These are phyloP conservation scores for Agrotis puta DNA, from an alignment of 2,888 invertebrate genomes.

Conservation along the genomic window DNA sequence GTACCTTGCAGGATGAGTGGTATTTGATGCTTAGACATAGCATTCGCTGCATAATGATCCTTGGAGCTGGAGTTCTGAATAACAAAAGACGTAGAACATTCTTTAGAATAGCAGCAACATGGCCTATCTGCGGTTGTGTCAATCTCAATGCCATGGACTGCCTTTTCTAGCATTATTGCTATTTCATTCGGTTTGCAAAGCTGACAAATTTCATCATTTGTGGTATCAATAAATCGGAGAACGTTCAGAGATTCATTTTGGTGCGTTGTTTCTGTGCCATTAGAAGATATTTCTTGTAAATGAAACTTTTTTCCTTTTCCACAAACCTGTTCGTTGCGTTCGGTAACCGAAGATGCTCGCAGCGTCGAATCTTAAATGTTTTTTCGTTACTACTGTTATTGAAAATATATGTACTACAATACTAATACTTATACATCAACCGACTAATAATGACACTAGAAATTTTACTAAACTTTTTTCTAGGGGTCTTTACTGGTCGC, in stretches of 20 bases:
- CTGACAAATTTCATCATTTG: constrained; percentile 9
- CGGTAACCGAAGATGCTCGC: not conserved
- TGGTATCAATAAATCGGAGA: constrained; percentile 5
- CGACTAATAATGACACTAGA: not conserved
- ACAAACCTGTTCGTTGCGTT: constrained; percentile 1
- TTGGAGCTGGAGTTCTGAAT: constrained; percentile 8
- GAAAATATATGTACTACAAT: not conserved
- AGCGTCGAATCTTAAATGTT: constrained; percentile 33
- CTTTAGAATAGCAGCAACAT: not conserved
- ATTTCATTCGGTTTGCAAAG: not conserved
- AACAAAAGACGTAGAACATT: not conserved
- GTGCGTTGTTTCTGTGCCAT: constrained; percentile 13
- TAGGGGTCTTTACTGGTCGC: too few species aligned
- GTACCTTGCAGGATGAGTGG: constrained; percentile 1
- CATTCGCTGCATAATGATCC: constrained; percentile 1
- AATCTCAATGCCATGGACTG: not conserved
- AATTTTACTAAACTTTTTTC: too few species aligned
- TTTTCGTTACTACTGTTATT: constrained; percentile 14
- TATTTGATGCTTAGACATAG: not conserved
- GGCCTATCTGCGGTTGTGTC: constrained; percentile 7
- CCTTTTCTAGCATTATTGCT: not conserved
- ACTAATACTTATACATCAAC: not conserved
- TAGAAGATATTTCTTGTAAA: constrained; percentile 28
- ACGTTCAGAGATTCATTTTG: constrained; percentile 15
- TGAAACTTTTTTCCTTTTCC: constrained; percentile 37